Base-by-base conservation (phyloP, 2,888 invertebrate species). In the Agrotis ipsilon region DNA sequence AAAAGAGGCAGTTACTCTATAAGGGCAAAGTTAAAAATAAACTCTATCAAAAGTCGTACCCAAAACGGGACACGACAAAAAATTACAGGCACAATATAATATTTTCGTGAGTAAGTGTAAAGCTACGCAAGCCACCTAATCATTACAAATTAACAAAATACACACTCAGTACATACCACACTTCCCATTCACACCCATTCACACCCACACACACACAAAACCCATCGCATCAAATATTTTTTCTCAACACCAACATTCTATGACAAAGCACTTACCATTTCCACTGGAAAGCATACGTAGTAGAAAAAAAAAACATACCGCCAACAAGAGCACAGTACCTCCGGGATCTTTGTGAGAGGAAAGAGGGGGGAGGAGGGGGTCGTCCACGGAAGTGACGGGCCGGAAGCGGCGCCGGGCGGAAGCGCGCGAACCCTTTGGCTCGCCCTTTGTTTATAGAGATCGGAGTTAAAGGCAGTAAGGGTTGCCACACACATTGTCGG, bases 321-420 rank as follows among this genome's bases (percentile, higher is more conserved):
- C 55, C 72, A 32, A 72, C 70, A 81, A 83, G 81, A 82, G 76
- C 77, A 77, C 64, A 71, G 87, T 81, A 78, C 83, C 88, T 85
- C 81, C 75, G 86, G 87, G 86, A 87, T 82, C 78, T 84, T 82
- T 79, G 72, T 68, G 79, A 79, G 75, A 72, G 84, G 71, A 81
- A 19, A 67, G 68, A 57, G 74, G 75, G 69, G 77, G 65, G 71
- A 39, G 13, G 55, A 11, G 19, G 7, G 21, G 39, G 68, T 19
- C 19, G 72, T 67, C 68, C 76, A 52, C 72, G 89, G 89, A 90
- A 90, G 90, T 87, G 89, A 84, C 88, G 89, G 89, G 86, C 90
- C 94, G 95, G 94, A 94, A 94, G 90, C 92, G 87, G 87, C 90
- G 90, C 81, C 92, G 92, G 89, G 89, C 93, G 94, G 94, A 94